Conservation (phyloP, 2,888 invertebrate genomes). For the Sabatieria punctata region DNA sequence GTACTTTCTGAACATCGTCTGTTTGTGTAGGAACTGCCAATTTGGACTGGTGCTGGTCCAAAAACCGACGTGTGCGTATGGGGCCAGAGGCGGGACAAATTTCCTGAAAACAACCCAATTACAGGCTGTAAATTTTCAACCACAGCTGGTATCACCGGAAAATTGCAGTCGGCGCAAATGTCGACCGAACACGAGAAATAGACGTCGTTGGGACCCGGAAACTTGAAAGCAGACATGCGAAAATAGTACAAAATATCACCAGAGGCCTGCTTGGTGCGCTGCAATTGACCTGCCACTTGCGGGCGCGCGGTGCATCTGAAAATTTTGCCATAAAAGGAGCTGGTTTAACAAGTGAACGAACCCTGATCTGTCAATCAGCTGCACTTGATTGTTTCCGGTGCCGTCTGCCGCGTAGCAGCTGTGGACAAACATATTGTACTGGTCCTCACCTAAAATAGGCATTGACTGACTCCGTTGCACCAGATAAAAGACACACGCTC, state of each 20-base stretch:
- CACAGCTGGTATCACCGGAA: too few relatives aligned
- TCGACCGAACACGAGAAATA: constrained; percentile 30
- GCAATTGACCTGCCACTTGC: constrained; percentile 20
- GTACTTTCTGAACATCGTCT: too few relatives aligned
- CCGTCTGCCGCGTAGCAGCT: constrained; percentile 28
- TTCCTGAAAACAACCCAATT: too few relatives aligned
- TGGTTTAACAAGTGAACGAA: constrained; percentile 8
- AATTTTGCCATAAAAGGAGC: constrained; percentile 1
- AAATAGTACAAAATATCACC: constrained; percentile 13
- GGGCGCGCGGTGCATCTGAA: constrained; percentile 23
- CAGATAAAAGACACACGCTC: neutral
- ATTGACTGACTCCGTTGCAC: neutral
- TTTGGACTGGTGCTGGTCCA: too few relatives aligned
- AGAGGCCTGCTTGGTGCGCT: constrained; percentile 17
- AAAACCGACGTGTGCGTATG: too few relatives aligned
- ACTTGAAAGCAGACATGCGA: constrained; percentile 17
- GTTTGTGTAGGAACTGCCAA: too few relatives aligned
- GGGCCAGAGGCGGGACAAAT: too few relatives aligned
- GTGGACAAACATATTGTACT: constrained; percentile 29
- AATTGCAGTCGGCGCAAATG: constrained; percentile 20
- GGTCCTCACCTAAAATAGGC: constrained; percentile 14
- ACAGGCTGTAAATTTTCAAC: too few relatives aligned
- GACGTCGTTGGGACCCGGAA: constrained; percentile 27
- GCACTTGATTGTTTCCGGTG: constrained; percentile 17
- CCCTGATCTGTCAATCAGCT: constrained; percentile 24